These are phyloP conservation scores for Drosophila asahinai DNA, from an alignment of 1,140 invertebrate species.

Conservation along the genomic window DNA sequence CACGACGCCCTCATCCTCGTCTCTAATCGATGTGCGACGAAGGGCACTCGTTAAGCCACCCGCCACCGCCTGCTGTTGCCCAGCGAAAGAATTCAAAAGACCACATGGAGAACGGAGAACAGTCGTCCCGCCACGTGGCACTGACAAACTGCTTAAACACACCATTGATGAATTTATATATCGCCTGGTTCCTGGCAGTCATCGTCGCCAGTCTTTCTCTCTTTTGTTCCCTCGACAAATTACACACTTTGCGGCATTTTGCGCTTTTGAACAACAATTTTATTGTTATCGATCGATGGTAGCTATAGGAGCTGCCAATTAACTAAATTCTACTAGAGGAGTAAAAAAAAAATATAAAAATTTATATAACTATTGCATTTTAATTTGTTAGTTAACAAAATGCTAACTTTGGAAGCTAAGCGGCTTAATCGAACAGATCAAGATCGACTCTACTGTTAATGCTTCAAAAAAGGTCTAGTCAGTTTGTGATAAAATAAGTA, in stretches of 20 bases:
- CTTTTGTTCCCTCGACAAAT: slow-evolving; percentile 56
- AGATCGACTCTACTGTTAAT: too few species aligned
- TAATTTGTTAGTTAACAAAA: too few species aligned
- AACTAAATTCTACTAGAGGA: slow-evolving; percentile 61
- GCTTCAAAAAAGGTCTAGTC: too few species aligned
- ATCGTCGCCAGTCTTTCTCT: slow-evolving; percentile 9
- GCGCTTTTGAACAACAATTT: slow-evolving; percentile 75
- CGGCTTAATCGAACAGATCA: too few species aligned
- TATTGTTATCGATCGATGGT: slow-evolving; percentile 80
- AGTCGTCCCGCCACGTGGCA: slow-evolving; percentile 69
- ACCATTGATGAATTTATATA: slow-evolving; percentile 77
- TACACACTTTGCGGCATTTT: slow-evolving; percentile 83
- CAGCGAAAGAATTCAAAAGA: slow-evolving; percentile 65
- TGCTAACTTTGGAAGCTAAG: too few species aligned
- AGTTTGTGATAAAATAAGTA: too few species aligned
- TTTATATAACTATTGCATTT: too few species aligned
- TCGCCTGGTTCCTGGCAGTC: slow-evolving; percentile 28
- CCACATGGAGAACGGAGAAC: slow-evolving; percentile 22
- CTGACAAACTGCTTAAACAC: slow-evolving; percentile 84
- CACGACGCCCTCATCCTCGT: slow-evolving; percentile 36
- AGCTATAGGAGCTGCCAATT: slow-evolving; percentile 75
- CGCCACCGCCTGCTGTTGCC: slow-evolving; percentile 72
- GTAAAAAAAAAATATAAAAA: not conserved
- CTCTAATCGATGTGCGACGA: slow-evolving; percentile 19
- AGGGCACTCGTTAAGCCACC: slow-evolving; percentile 21